Evolutionary conservation across 2,113 vertebrate genomes (phyloP).

Genomic region (Callopanchax toddi): DNA sequence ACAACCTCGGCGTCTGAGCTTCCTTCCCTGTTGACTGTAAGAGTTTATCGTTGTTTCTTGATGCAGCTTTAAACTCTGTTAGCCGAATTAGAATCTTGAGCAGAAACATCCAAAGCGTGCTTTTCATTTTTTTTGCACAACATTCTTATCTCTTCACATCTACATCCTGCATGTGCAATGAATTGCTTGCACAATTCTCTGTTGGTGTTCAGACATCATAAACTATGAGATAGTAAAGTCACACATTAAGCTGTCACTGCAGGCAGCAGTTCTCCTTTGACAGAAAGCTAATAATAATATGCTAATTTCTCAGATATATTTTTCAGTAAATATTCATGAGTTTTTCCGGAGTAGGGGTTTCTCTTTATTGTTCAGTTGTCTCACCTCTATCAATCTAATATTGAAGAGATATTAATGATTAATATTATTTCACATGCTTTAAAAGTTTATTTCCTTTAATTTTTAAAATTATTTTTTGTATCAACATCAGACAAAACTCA

Average conservation of each 20-base stretch:
- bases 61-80: not conserved
- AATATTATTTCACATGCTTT: too few relatives aligned
- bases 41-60: not conserved
- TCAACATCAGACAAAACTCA: too few relatives aligned
- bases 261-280: not conserved
- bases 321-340: not conserved
- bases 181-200: constrained; percentile 4
- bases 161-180: not conserved
- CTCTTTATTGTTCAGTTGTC: too few relatives aligned
- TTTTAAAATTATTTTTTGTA: too few relatives aligned
- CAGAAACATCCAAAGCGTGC: not conserved
- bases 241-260: constrained; percentile 1
- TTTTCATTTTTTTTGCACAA: not conserved
- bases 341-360: too few relatives aligned
- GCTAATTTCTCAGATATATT: too few relatives aligned
- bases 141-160: not conserved
- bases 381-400: not conserved
- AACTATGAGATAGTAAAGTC: not conserved
- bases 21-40: too few relatives aligned
- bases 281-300: not conserved
- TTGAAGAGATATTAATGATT: too few relatives aligned
- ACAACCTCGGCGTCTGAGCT: not conserved
- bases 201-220: constrained; percentile 1
- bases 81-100: too few relatives aligned
- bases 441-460: not conserved